These are phyloP conservation scores for Lindbergichthys nudifrons DNA, from an alignment of 2,797 vertebrate species.

Conservation along the genomic window DNA sequence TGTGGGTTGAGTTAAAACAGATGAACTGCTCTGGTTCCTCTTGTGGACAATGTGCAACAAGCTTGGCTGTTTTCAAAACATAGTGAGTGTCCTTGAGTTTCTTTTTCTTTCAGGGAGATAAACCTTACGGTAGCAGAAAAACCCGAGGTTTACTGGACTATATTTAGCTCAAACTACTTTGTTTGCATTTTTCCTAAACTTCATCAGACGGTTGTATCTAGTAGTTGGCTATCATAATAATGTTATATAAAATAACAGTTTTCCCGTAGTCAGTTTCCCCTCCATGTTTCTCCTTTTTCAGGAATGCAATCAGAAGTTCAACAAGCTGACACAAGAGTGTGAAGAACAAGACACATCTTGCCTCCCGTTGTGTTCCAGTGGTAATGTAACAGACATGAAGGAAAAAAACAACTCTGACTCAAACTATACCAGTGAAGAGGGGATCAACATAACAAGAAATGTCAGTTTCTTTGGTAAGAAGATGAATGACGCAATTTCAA, in stretches of 20 bases:
- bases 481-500: constrained; percentile 15
- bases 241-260: not conserved
- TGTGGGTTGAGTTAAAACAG: constrained; percentile 74
- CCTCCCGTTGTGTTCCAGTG: constrained; percentile 23
- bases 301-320: constrained; percentile 52
- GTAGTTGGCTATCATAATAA: constrained; percentile 7
- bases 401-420: constrained; percentile 8
- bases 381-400: constrained; percentile 12
- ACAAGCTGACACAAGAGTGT: constrained; percentile 69
- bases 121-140: constrained; percentile 12
- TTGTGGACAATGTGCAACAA: constrained; percentile 56
- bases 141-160: constrained; percentile 19
- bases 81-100: constrained; percentile 60
- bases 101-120: constrained; percentile 33
- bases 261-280: constrained; percentile 17
- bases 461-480: not conserved
- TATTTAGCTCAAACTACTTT: constrained; percentile 25
- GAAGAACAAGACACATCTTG: constrained; percentile 71
- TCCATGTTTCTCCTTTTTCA: constrained; percentile 22
- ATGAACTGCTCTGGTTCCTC: constrained; percentile 62
- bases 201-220: constrained; percentile 3
- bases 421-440: not conserved
- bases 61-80: constrained; percentile 78
- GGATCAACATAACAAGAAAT: not conserved
- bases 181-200: constrained; percentile 21